Evolutionary conservation across 2,797 vertebrate genomes (phyloP), one percentile per base, ranked within the genome.

Genomic region (Myotis myotis): DNA sequence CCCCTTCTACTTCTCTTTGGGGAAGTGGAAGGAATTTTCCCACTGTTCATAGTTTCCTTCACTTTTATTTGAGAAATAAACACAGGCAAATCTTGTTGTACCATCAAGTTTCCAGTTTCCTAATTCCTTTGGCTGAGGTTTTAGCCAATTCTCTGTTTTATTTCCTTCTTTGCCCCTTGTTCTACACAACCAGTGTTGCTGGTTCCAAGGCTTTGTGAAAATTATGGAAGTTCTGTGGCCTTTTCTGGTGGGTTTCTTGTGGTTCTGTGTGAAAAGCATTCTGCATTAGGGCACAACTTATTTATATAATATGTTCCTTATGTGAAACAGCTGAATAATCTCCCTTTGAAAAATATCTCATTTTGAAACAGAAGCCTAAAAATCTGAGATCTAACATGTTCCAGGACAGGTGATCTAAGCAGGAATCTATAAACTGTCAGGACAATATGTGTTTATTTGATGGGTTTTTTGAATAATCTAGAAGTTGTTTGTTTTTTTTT

Each of bases 11-110:
- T 70, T 92, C n/a, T 60, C 13, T 25, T 83, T 72, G 71, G 57
- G 70, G 25, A 87, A 64, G 71, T 19, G 30, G 85, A 83, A 84
- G 38, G 85, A 92, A 76, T 68, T 87, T 90, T 87, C n/a, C 53
- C 68, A 51, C 57, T 74, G 41, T 60, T 92, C 55, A 28, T 78
- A 41, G 16, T 83, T 88, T 90, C 78, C 86, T 93, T 83, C 80
- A n/a, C 66, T 95, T 81, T 83, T 84, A 85, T 78, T 78, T 22
- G 78, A 89, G 84, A 95, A 90, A 92, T 80, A 95, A 96, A 82
- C 57, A 82, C 72, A 81, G 70, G 23, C 49, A 88, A 83, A 64
- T 74, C 36, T 68, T 70, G 12, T 82, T 9, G 6, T 76, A 38
- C 66, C 44, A 25, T 79, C 20, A 74, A n/a, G 16, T 62, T 68